These are phyloP conservation scores for Holacanthella duospinosa DNA, from an alignment of 2,888 invertebrate species.

Conservation along the genomic window DNA sequence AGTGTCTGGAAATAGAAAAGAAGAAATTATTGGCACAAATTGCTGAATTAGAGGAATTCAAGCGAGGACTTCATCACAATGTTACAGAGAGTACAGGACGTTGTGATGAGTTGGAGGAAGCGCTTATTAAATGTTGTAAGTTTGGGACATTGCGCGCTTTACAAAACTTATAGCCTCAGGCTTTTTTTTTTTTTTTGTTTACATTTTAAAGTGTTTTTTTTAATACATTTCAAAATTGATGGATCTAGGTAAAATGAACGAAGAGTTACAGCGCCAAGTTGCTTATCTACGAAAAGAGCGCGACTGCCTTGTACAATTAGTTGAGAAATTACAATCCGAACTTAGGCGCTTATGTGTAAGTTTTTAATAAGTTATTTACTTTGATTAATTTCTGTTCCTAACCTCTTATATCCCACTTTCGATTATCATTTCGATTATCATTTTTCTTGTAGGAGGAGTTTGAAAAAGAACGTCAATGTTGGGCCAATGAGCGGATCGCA, in stretches of 20 bases:
- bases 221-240: not conserved
- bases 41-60: conserved; percentile 12
- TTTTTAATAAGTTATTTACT: not conserved
- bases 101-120: conserved; percentile 21
- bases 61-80: not conserved
- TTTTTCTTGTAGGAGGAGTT: conserved; percentile 19
- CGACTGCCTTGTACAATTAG: not conserved
- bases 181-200: not conserved
- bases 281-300: conserved; percentile 11
- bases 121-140: conserved; percentile 28
- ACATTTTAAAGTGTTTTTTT: no score
- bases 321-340: conserved; percentile 1
- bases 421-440: no score
- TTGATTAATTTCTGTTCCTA: not conserved
- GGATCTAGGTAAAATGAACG: conserved; percentile 19
- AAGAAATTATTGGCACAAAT: conserved; percentile 10
- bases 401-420: no score
- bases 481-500: conserved; percentile 13
- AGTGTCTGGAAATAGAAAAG: conserved; percentile 18
- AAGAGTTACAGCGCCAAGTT: conserved; percentile 21
- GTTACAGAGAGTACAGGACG: not conserved
- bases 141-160: not conserved
- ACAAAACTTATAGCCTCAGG: not conserved
- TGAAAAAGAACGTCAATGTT: conserved; percentile 11
- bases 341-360: conserved; percentile 4